Base-by-base conservation (phyloP, 2,113 vertebrate species). In the Salvelinus namaycush region DNA sequence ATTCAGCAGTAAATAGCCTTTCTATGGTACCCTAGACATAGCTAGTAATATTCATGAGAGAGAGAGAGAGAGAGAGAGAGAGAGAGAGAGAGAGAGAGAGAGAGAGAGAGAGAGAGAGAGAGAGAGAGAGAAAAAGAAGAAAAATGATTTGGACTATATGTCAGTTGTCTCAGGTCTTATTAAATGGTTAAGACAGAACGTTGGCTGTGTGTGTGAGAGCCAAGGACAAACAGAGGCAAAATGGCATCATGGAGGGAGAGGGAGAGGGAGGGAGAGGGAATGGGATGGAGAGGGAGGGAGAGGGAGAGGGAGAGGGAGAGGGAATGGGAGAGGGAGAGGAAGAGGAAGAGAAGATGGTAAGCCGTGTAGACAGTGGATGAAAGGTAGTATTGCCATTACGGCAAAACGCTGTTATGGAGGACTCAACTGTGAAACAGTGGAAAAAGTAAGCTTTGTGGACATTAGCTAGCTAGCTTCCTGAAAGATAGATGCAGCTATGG, bases 211-310 rank as follows among this genome's bases (percentile, higher is more conserved):
- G 74, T 9, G 51, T 24, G 67, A 71, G 68, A 76, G 70, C 68
- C 82, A 82, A 87, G 80, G 87, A 82, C 87, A 85, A 81, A 81
- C 64, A 73, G 59, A 70, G 57, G 70, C 72, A 74, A 79, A 67
- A 62, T 84, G 87, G 84, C 82, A 81, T n/a, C 75, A 73, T 27
- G 48, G 13, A 29, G 81, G 78, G 31, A 34, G 31, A 1, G 31
- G 5, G 69, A 68, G 81, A 80, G n/a, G n/a, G 69, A 31, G 66
- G 73, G 48, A 76, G 31, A n/a, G 57, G 44, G 54, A 5, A 18
- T 67, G 49, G 14, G 22, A 48, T 26, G 26, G 27, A 4, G 29
- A 0, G 27, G 1, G 27, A 27, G 44, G 6, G 18, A 54, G 51
- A 0, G 73, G 29, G 1, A 31, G 64, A 8, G 13, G 4, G 29